Evolutionary conservation across 2,797 vertebrate species (phyloP), one percentile per base, ranked within the genome.

Genomic region (Oryzias dopingdopingensis): DNA sequence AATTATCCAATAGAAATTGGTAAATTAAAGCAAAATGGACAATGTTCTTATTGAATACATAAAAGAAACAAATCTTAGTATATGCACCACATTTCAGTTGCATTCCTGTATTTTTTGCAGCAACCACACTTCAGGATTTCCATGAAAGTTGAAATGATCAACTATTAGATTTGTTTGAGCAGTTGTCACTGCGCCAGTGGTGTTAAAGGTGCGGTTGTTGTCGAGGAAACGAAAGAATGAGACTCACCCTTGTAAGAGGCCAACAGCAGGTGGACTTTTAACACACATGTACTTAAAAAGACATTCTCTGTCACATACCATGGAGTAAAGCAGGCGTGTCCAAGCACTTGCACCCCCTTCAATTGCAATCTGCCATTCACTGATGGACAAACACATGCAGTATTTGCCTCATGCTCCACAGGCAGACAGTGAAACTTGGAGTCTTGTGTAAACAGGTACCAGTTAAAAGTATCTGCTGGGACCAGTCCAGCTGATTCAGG

Each of bases 391-490:
- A 58, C 72, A 72, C 62, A 72, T 37, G 32, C 32, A 37, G 32
- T 10, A 37, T 37, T 37, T 37, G 32, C 32, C 32, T 49, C 60
- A 69, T 48, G 16, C 40, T 57, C 69, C 64, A 78, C 66, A 76
- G 41, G 4, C 68, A 66, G 48, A 43, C 53, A 81, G 5, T 12
- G 8, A 37, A 13, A 37, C 32, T 55, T 59, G 32, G 66, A 77
- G 69, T 62, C 74, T 73, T 83, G 73, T 72, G 70, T 86, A 88
- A 88, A 88, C 82, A 87, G 74, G 77, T 82, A 81, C 67, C 82
- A 79, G 67, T 76, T 12, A 13, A 73, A 84, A 80, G 69, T 62
- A 74, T 47, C 76, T 68, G 80, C 66, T 84, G 81, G 82, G 84
- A 74, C 75, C 56, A 85, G 84, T 80, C 80, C 74, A 80, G 77